Conservation (phyloP, 1,140 invertebrate species). For the Scaptomyza graminum region DNA sequence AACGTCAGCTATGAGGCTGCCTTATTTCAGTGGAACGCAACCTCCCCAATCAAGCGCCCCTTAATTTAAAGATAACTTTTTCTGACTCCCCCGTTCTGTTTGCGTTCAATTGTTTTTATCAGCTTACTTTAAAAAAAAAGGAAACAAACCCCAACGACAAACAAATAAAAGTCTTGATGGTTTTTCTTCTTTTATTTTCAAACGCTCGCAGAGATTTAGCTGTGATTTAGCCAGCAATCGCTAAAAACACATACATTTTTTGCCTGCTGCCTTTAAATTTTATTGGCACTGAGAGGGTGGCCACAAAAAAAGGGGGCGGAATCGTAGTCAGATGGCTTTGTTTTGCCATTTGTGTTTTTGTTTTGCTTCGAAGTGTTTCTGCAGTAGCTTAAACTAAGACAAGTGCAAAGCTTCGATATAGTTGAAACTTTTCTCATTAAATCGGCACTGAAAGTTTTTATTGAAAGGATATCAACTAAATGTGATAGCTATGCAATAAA, state of each 20-base stretch:
- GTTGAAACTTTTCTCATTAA: conserved; percentile 82
- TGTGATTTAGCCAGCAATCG: conserved; percentile 76
- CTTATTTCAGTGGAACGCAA: conserved; percentile 1
- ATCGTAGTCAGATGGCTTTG: conserved; percentile 19
- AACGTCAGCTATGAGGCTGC: conserved; percentile 2
- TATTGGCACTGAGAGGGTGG: conserved; percentile 57
- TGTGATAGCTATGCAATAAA: neutral
- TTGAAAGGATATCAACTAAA: conserved; percentile 20
- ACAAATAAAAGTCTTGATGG: conserved; percentile 72
- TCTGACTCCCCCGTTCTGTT: conserved; percentile 53
- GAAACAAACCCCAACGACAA: conserved; percentile 54
- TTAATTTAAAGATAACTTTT: conserved; percentile 80
- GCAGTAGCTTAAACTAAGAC: conserved; percentile 50
- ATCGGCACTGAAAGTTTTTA: conserved; percentile 44
- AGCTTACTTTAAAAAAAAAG: conserved; percentile 73
- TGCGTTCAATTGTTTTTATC: conserved; percentile 82
- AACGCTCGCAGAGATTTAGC: conserved; percentile 68
- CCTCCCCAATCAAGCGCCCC: conserved; percentile 40
- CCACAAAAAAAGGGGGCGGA: neutral
- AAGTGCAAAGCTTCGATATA: conserved; percentile 65
- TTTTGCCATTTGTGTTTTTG: conserved; percentile 43
- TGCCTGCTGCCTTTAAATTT: conserved; percentile 55
- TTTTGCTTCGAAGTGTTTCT: conserved; percentile 73
- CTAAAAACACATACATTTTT: conserved; percentile 79
- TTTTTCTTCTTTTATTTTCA: conserved; percentile 20